These are phyloP conservation scores for Charadrius vociferus DNA, from an alignment of 2,113 vertebrate genomes.

Conservation along the genomic window DNA sequence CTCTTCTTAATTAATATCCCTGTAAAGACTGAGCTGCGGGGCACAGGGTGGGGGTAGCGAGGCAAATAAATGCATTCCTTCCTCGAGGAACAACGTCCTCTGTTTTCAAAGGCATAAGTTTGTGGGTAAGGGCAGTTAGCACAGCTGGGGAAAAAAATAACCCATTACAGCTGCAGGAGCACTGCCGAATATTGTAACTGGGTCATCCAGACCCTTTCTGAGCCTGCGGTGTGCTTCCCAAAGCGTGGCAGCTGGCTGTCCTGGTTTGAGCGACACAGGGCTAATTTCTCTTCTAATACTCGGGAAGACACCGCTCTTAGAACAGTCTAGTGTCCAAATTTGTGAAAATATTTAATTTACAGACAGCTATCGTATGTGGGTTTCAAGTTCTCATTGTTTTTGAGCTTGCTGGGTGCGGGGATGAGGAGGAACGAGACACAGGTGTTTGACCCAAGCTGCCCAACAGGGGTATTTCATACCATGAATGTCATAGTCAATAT, in stretches of 20 bases:
- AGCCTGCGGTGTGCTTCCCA: background rate
- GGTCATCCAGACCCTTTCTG: background rate
- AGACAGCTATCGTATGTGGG: no score
- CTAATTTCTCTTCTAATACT: no score
- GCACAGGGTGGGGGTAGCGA: background rate
- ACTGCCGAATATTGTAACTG: fast-evolving
- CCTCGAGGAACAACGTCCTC: background rate
- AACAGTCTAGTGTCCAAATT: no score
- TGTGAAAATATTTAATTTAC: no score
- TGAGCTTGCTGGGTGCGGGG: no score
- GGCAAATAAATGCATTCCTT: background rate
- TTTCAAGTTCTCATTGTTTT: no score
- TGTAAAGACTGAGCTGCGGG: background rate
- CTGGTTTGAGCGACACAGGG: no score
- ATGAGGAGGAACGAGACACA: no score
- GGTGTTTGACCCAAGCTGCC: no score
- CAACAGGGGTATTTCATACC: no score
- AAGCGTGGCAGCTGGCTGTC: background rate
- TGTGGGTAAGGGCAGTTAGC: background rate
- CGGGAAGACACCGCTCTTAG: no score
- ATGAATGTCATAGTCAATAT: no score
- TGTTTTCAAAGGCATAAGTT: background rate
- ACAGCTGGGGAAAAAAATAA: background rate
- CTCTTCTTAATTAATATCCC: background rate
- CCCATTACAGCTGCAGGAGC: background rate